A percentile compares a stretch with the other conserved stretches of the same genome.
These are phyloP conservation scores for Phymastichus coffea DNA, from an alignment of 1,140 invertebrate genomes.

Conservation along the genomic window DNA sequence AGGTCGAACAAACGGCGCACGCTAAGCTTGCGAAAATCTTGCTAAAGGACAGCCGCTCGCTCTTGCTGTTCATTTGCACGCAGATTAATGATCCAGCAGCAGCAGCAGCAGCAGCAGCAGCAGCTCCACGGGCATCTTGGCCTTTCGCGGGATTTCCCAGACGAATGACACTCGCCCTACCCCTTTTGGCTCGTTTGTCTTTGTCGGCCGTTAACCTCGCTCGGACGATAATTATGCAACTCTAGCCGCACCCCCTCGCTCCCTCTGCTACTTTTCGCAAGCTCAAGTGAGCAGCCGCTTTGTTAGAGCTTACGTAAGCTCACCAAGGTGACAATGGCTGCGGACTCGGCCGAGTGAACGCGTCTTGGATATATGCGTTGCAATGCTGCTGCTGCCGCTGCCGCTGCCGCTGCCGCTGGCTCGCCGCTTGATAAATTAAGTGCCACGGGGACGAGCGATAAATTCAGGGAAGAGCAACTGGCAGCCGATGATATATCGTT, in stretches of 20 bases:
- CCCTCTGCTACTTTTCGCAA: no score
- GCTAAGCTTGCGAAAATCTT: no score
- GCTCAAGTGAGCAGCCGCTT: no score
- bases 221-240: no score
- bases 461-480: conserved; percentile 38
- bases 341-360: no score
- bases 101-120: not conserved
- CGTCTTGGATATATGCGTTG: no score
- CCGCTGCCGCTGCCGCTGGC: conserved; percentile 24
- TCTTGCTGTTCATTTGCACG: conserved; percentile 13
- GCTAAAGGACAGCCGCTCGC: no score
- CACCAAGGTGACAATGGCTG: no score
- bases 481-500: conserved; percentile 41
- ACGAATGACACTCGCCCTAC: conserved; percentile 12
- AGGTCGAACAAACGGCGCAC: no score
- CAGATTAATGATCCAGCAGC: conserved; percentile 12
- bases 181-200: conserved; percentile 9
- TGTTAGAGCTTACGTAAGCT: no score
- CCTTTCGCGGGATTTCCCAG: conserved; percentile 10
- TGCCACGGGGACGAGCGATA: conserved; percentile 39
- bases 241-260: no score
- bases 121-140: not conserved
- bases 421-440: conserved; percentile 43
- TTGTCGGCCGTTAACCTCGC: conserved; percentile 10
- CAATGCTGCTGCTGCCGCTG: no score